Evolutionary conservation across 1,140 invertebrate genomes (phyloP).

Genomic region (Drosophila hydei): DNA sequence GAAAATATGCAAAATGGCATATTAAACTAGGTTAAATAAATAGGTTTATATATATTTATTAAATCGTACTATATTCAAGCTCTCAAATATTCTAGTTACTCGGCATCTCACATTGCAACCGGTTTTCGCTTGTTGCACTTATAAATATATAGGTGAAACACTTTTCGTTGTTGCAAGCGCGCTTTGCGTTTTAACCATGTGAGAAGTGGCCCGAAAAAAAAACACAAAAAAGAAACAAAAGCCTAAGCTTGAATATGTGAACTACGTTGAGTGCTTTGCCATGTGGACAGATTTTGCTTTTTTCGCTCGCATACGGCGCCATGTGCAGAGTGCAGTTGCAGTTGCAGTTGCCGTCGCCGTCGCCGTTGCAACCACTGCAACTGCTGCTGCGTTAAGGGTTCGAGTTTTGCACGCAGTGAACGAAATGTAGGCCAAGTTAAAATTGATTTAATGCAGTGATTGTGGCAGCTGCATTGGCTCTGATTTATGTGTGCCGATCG

Average conservation of each 20-base stretch:
- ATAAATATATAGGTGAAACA: slow-evolving; percentile 48
- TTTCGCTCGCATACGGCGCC: slow-evolving; percentile 29
- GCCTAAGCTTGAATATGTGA: slow-evolving; percentile 44
- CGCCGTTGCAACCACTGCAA: slow-evolving; percentile 24
- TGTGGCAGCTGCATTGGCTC: slow-evolving; percentile 53
- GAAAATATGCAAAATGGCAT: too few relatives aligned
- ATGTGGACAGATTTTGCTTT: slow-evolving; percentile 64
- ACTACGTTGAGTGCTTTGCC: slow-evolving; percentile 13
- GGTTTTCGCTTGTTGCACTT: not conserved
- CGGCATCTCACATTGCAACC: not conserved
- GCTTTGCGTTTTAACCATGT: too few relatives aligned
- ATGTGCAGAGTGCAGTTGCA: slow-evolving; percentile 63
- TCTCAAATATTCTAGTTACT: too few relatives aligned
- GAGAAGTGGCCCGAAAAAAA: too few relatives aligned
- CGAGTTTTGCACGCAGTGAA: slow-evolving; percentile 13
- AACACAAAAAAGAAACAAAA: not conserved
- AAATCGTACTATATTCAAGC: too few relatives aligned
- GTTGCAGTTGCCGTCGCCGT: slow-evolving; percentile 22
- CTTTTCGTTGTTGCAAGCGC: too few relatives aligned
- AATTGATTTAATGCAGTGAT: slow-evolving; percentile 81
- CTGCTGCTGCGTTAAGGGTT: slow-evolving; percentile 47
- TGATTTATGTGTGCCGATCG: slow-evolving; percentile 47
- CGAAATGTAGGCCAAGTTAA: slow-evolving; percentile 80
- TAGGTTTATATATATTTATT: too few relatives aligned
- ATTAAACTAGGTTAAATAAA: too few relatives aligned